Conservation (phyloP, 2,888 invertebrate genomes). For the Polymixis flavicincta region DNA sequence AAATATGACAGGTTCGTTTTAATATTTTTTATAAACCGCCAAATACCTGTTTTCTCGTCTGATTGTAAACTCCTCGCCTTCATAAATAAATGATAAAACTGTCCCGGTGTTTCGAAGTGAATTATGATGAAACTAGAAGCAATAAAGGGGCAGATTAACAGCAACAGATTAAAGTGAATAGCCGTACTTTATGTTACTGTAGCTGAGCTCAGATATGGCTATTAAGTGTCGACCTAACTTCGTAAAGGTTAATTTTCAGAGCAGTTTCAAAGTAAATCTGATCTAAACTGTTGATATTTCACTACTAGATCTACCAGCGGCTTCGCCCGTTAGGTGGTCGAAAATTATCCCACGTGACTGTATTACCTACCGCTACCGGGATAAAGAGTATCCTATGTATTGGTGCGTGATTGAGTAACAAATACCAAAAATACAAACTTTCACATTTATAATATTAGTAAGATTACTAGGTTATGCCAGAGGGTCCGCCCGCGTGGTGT, state of each 20-base stretch:
- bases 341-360: too few species aligned
- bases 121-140: conserved; percentile 69
- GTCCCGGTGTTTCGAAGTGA: conserved; percentile 60
- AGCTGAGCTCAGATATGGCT: conserved; percentile 48
- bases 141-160: conserved; percentile 71
- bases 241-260: conserved; percentile 56
- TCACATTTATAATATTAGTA: too few species aligned
- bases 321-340: too few species aligned
- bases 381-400: too few species aligned
- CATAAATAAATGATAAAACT: conserved; percentile 62
- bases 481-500: too few species aligned
- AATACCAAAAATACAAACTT: too few species aligned
- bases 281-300: conserved; percentile 43
- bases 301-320: background rate
- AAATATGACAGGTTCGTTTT: conserved; percentile 72
- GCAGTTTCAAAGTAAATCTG: conserved; percentile 51
- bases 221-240: conserved; percentile 50
- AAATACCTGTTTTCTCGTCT: conserved; percentile 39
- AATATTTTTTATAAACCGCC: conserved; percentile 33
- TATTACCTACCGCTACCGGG: too few species aligned
- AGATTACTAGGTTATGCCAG: too few species aligned
- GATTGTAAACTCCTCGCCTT: conserved; percentile 28
- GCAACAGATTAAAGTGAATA: conserved; percentile 68
- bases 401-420: too few species aligned
- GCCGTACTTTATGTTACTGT: conserved; percentile 64